These are phyloP conservation scores for Calliopum simillimum DNA, from an alignment of 2,888 invertebrate species.

Conservation along the genomic window DNA sequence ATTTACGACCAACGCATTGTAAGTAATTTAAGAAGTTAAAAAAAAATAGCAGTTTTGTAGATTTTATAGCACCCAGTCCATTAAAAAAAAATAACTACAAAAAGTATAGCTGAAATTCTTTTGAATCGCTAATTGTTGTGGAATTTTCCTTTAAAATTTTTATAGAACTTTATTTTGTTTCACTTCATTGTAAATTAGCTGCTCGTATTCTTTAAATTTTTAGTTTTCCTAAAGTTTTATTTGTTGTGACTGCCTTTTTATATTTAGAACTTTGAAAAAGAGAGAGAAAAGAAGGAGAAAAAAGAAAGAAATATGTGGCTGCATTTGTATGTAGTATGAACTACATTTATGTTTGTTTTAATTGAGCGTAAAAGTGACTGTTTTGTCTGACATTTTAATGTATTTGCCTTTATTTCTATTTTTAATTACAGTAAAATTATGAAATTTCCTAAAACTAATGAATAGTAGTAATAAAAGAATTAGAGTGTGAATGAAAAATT, in stretches of 20 bases:
- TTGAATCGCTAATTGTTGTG: neutral
- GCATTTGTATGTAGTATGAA: neutral
- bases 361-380: constrained; percentile 20
- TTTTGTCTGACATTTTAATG: constrained; percentile 23
- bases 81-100: neutral
- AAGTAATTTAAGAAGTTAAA: neutral
- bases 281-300: neutral
- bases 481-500: no score
- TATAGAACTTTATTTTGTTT: neutral
- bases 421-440: neutral
- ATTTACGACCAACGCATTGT: constrained; percentile 2
- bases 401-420: neutral
- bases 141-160: neutral
- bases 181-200: neutral
- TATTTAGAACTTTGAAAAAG: neutral
- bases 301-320: neutral
- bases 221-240: neutral
- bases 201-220: no score
- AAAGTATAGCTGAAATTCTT: neutral
- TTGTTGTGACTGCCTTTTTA: neutral
- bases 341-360: constrained; percentile 32
- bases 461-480: neutral
- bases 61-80: no score
- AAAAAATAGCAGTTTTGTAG: no score
- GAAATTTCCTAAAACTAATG: neutral